Evolutionary conservation across 2,888 invertebrate species (phyloP), one percentile per base, ranked within the genome.

Genomic region (Drosophila niveifrons): DNA sequence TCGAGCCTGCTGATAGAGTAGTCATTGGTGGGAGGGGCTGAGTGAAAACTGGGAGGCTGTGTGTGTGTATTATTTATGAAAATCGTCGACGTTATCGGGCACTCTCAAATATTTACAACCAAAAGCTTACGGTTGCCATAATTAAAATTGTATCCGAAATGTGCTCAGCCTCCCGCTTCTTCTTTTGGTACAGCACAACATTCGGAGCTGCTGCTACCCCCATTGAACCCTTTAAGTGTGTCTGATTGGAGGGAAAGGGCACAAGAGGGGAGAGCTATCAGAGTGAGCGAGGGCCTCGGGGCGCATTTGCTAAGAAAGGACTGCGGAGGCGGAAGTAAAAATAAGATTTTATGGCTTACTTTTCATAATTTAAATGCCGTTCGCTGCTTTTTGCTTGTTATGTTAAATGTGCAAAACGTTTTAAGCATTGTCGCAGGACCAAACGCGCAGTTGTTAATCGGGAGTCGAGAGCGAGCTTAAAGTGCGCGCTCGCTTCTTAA

Each of bases 91-190:
- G 88, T 87, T 90, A 90, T 85, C 90, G 79, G 88, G 83, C 70
- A 85, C 84, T 86, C 88, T 88, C 88, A 90, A 90, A 91, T 90
- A 91, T 91, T 90, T 90, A 91, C 90, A 88, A 90, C 90, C 91
- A 80, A 90, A 90, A 91, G 89, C 91, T 91, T 90, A 91, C 90
- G 90, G 90, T 91, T 89, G 90, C 88, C 90, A 91, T 91, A 91
- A 91, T 91, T 91, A 91, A 91, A 91, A 91, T 90, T 91, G 90
- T 91, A 91, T 87, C 91, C 90, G 86, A 90, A 90, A 89, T 85
- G 84, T 88, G 75, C 82, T 78, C 75, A 63, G 15, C 75, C 58
- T 10, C 8, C 61, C 23, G 47, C 55, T 13, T 2, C 18, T 36
- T 17, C n/a, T n/a, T n/a, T n/a, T n/a, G n/a, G n/a, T n/a, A 8